phyloP scores from a whole-genome alignment of 2,797 vertebrate species.

The Pangasius larnaudii region DNA sequence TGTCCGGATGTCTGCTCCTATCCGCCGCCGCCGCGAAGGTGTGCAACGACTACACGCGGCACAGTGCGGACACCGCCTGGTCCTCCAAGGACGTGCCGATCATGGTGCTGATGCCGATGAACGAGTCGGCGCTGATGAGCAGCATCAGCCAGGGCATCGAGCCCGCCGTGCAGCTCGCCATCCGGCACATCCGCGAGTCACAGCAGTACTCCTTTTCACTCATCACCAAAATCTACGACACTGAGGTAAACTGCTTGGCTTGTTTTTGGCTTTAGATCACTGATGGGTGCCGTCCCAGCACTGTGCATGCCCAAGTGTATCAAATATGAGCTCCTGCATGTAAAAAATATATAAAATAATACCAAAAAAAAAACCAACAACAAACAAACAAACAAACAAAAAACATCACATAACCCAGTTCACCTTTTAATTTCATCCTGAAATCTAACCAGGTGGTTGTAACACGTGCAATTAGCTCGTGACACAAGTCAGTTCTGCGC shows the following conservation, averaged over 20 bases:
- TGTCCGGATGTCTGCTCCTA: conserved; percentile 78
- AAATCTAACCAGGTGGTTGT: not conserved
- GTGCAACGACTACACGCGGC: conserved; percentile 81
- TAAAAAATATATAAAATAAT: not conserved
- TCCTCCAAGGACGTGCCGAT: conserved; percentile 75
- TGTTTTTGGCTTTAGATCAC: not conserved
- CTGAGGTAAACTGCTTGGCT: conserved; percentile 73
- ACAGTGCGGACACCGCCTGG: conserved; percentile 57
- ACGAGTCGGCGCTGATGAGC: conserved; percentile 84
- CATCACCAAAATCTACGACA: conserved; percentile 86
- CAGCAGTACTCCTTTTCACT: conserved; percentile 81
- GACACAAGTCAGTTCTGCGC: conserved; percentile 14
- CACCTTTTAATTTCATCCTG: not conserved
- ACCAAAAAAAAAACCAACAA: too few relatives aligned
- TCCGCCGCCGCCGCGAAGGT: conserved; percentile 75
- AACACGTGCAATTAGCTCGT: conserved; percentile 44
- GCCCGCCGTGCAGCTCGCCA: conserved; percentile 82
- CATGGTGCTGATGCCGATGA: conserved; percentile 86
- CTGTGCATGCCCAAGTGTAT: not conserved
- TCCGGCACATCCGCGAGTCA: conserved; percentile 81
- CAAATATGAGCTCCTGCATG: not conserved
- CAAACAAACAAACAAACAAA: not conserved
- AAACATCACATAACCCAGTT: not conserved
- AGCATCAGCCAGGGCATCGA: conserved; percentile 84
- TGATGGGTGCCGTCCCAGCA: conserved; percentile 14